Evolutionary conservation across 2,113 vertebrate genomes (phyloP).

Genomic region (Dolichallabes microphthalmus): DNA sequence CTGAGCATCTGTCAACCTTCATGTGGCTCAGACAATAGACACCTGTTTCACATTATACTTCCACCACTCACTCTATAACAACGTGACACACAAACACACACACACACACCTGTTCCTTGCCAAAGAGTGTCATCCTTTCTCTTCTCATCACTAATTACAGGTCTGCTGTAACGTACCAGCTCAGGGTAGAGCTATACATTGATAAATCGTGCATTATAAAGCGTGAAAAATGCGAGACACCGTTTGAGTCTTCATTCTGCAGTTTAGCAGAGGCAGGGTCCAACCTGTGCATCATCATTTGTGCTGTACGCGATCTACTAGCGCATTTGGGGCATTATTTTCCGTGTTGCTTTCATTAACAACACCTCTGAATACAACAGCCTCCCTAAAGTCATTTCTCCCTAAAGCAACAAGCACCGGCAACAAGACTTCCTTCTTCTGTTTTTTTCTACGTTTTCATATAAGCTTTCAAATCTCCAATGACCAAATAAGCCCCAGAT

Average conservation of each 20-base stretch:
- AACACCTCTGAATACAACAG: not conserved
- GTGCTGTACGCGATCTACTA: not conserved
- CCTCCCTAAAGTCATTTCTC: slow-evolving; percentile 15
- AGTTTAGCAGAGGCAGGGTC: not conserved
- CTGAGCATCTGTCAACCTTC: slow-evolving; percentile 45
- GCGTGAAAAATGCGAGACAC: not conserved
- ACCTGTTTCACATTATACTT: slow-evolving; percentile 16
- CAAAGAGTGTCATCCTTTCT: not conserved
- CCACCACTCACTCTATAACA: not conserved
- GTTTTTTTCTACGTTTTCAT: not conserved
- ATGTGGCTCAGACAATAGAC: slow-evolving; percentile 41
- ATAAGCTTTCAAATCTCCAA: not conserved
- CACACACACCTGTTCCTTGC: slow-evolving; percentile 4
- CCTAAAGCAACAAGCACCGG: not conserved
- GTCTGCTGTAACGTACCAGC: not conserved
- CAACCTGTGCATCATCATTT: not conserved
- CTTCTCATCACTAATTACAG: not conserved
- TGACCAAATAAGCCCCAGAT: not conserved
- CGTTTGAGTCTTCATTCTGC: not conserved
- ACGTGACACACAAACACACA: slow-evolving; percentile 18
- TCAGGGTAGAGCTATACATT: not conserved
- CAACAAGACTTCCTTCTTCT: slow-evolving; percentile 5
- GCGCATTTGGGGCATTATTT: not conserved
- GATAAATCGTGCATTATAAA: not conserved
- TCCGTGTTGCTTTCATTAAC: not conserved